Percentiles rank a stretch among this genome's conserved stretches.
Evolutionary conservation across 1,140 invertebrate genomes (phyloP).

Genomic region (Chionoecetes opilio): DNA sequence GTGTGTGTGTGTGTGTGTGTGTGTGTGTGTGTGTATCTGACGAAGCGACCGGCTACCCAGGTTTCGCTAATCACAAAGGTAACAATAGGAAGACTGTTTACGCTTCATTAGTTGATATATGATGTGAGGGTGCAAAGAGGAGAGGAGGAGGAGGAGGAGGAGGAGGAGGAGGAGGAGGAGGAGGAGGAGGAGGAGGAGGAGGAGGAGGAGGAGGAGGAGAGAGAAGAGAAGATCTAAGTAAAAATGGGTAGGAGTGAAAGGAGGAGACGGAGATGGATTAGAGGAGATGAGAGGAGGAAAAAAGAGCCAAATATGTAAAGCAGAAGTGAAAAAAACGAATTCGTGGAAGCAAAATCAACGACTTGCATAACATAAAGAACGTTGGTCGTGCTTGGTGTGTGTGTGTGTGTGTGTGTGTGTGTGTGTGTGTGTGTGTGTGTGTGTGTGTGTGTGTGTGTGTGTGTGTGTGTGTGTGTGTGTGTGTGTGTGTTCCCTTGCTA

Average conservation of each 20-base stretch:
- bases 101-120: constrained; percentile 49
- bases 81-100: constrained; percentile 35
- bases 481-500: neutral
- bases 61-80: constrained; percentile 44
- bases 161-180: constrained; percentile 22
- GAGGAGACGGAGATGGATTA: neutral
- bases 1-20: no score
- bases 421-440: constrained; percentile 52
- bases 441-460: constrained; percentile 59
- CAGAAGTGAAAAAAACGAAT: neutral
- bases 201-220: neutral
- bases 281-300: neutral
- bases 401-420: constrained; percentile 33
- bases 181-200: neutral
- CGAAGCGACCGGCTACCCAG: neutral
- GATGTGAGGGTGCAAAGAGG: neutral
- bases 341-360: neutral
- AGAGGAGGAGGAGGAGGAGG: constrained; percentile 23
- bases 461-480: constrained; percentile 19
- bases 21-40: no score
- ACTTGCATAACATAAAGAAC: neutral
- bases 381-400: neutral
- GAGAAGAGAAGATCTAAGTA: neutral
- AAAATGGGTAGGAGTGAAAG: neutral
- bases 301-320: neutral